Base-by-base conservation (phyloP, 1,140 invertebrate species). In the Choristoneura fumiferana region DNA sequence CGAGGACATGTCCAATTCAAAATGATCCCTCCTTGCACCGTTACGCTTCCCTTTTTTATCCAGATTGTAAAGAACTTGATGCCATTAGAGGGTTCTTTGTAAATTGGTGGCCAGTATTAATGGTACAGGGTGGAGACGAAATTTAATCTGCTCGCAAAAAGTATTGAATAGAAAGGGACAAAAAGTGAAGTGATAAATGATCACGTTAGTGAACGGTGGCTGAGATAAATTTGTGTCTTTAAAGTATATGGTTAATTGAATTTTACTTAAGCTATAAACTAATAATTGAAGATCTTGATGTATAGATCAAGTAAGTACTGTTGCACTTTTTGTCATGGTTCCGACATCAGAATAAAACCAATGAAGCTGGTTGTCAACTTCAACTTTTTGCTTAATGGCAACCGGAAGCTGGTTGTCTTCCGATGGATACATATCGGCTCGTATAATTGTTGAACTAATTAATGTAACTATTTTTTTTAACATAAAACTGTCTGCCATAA, bases 101-200 rank as follows among this genome's bases (percentile, higher is more conserved):
- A 71, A 65, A 71, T 55, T 78, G 69, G 80, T 60, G 15, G 62
- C 5, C 38, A 67, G 68, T 79, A 84, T 87, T 84, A 87, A 87
- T 84, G 84, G 75, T 84, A 67, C 56, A 63, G 75, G 73, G 60
- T 63, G 69, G 76, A 69, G 76, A 72, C 70, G 78, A 84, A 84
- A 83, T 84, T 87, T 87, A 87, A 87, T 87, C 84, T 87, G 72
- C 70, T 62, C 68, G 68, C 81, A 87, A 87, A 87, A 87, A 84
- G 81, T 81, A 84, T 82, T 82, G 76, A 87, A 84, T 82, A 72
- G 76, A 77, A 67, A 33, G 65, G 71, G 73, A 80, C 73, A 84
- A 87, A 84, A 84, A 84, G 76, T 65, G 39, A 68, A 72, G 78
- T 87, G 84, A 87, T 87, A 87, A 84, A 87, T 87, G 76, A 79